phyloP scores from a whole-genome alignment of 1,140 invertebrate species.

The Coelopa frigida region DNA sequence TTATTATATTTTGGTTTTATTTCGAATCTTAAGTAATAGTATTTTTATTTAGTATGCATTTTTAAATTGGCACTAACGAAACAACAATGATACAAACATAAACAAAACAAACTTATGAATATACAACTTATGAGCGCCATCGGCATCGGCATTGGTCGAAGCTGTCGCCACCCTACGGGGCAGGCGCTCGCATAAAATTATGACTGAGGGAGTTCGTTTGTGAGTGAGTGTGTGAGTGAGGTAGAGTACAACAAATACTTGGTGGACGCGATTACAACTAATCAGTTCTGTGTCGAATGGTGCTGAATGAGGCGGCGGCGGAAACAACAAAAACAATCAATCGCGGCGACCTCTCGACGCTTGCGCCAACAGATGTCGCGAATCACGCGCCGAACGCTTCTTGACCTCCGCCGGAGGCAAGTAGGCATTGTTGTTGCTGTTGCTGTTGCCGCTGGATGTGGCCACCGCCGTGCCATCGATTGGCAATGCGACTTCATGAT shows the following conservation, averaged over 20 bases:
- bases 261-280: conserved; percentile 23
- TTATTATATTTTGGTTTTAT: too few species aligned
- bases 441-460: not conserved
- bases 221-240: too few species aligned
- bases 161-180: too few species aligned
- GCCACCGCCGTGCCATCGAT: too few species aligned
- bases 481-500: conserved; percentile 13
- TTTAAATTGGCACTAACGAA: too few species aligned
- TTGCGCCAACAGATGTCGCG: not conserved
- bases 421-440: not conserved
- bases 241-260: not conserved
- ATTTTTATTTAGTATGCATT: too few species aligned
- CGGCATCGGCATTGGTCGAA: too few species aligned
- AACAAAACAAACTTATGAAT: too few species aligned
- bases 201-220: not conserved
- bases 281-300: conserved; percentile 28
- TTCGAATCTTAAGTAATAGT: too few species aligned
- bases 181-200: too few species aligned
- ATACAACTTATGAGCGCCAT: too few species aligned
- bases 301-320: not conserved
- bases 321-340: not conserved
- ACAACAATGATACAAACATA: too few species aligned
- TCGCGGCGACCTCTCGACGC: not conserved
- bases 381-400: conserved; percentile 7
- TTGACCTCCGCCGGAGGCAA: conserved; percentile 5